Conservation (phyloP, 2,888 invertebrate species). For the Stenurella melanura region DNA sequence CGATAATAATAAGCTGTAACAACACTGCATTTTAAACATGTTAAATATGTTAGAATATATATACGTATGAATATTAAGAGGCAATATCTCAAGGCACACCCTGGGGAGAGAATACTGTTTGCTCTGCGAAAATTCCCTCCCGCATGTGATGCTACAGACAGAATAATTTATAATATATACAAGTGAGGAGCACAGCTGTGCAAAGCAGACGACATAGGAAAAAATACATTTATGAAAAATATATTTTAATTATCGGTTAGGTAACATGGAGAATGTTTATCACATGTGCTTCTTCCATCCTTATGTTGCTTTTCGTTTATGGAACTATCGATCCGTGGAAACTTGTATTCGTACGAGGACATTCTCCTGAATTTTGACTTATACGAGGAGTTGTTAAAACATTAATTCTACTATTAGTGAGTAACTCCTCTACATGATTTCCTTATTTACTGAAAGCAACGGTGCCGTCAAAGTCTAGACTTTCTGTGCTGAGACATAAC, state of each 20-base stretch:
- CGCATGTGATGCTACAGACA: background rate
- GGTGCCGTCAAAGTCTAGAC: too few relatives aligned
- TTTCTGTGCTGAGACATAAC: too few relatives aligned
- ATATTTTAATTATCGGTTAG: background rate
- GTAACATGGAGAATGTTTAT: background rate
- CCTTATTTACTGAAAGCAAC: too few relatives aligned
- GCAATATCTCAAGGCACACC: background rate
- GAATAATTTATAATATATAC: background rate
- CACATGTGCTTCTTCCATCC: too few relatives aligned
- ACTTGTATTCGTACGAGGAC: too few relatives aligned
- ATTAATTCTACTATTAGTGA: too few relatives aligned
- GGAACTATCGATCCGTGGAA: too few relatives aligned
- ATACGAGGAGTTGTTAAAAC: too few relatives aligned
- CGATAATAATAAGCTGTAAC: background rate
- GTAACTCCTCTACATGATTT: too few relatives aligned
- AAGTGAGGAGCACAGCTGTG: background rate
- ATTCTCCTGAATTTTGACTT: too few relatives aligned
- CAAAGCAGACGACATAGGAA: background rate
- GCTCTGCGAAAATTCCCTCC: background rate
- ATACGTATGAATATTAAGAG: slow-evolving; percentile 1
- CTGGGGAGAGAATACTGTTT: background rate
- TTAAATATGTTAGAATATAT: background rate
- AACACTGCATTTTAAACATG: background rate
- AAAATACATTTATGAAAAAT: slow-evolving; percentile 1
- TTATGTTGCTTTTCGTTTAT: too few relatives aligned